phyloP scores from a whole-genome alignment of 92 coral and sea anemone species.

The Palythoa heliodiscus region DNA sequence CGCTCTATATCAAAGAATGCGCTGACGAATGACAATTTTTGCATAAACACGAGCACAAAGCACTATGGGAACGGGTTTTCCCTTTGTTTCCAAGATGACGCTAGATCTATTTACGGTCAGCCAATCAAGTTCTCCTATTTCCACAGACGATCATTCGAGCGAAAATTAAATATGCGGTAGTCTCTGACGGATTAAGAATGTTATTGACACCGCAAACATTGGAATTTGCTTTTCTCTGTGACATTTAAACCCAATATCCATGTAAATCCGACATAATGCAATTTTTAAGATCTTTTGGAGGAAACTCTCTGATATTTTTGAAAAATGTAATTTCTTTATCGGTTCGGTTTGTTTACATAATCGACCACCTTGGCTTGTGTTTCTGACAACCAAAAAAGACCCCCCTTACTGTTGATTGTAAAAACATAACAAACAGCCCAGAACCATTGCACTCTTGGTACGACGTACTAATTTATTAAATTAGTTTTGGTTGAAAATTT shows the following conservation, averaged over 20 bases:
- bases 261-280: background rate
- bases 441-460: too few relatives aligned
- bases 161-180: background rate
- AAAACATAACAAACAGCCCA: too few relatives aligned
- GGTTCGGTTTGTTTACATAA: too few relatives aligned
- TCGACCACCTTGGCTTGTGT: too few relatives aligned
- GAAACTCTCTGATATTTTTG: too few relatives aligned
- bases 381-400: too few relatives aligned
- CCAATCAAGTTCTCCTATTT: background rate
- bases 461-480: too few relatives aligned
- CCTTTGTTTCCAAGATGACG: slow-evolving; percentile 4
- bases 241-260: background rate
- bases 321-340: too few relatives aligned
- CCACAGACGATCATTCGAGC: background rate
- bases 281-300: background rate
- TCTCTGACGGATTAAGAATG: background rate
- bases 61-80: slow-evolving; percentile 38
- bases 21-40: slow-evolving; percentile 18
- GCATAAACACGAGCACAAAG: slow-evolving; percentile 5
- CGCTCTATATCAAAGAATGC: slow-evolving; percentile 5
- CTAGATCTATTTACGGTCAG: background rate
- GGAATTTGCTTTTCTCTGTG: background rate
- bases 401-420: too few relatives aligned
- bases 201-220: slow-evolving; percentile 10
- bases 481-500: too few relatives aligned